These are phyloP conservation scores for Cossypha polioptera DNA, from an alignment of 2,797 vertebrate genomes.

Conservation along the genomic window DNA sequence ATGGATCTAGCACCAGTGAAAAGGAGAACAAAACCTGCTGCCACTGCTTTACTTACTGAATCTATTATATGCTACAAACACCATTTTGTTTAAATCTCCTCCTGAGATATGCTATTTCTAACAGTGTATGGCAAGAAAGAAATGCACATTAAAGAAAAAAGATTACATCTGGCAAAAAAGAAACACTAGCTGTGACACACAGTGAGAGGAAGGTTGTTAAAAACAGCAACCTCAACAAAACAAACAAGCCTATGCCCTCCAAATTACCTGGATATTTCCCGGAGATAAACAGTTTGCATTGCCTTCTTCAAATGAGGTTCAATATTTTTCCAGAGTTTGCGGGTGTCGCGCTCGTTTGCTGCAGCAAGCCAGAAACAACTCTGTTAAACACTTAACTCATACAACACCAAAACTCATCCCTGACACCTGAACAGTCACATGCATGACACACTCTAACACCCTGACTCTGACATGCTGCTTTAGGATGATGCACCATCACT, in stretches of 20 bases:
- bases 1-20: neutral
- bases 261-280: conserved; percentile 93
- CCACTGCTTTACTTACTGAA: neutral
- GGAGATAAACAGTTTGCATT: conserved; percentile 96
- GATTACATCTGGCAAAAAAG: neutral
- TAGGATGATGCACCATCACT: neutral
- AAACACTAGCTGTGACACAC: neutral
- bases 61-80: neutral
- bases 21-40: neutral
- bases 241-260: neutral
- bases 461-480: neutral
- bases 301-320: conserved; percentile 97
- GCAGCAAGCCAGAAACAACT: conserved; percentile 8
- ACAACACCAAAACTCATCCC: neutral
- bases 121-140: neutral
- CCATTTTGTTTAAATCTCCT: neutral
- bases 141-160: neutral
- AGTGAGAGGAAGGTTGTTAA: neutral
- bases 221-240: neutral
- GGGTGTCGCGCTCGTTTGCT: conserved; percentile 92
- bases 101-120: neutral
- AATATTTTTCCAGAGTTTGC: conserved; percentile 95
- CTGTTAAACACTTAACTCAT: neutral
- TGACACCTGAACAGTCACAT: neutral
- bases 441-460: neutral